Evolutionary conservation across 2,888 invertebrate species (phyloP).

Genomic region (Drosophila anomalata): DNA sequence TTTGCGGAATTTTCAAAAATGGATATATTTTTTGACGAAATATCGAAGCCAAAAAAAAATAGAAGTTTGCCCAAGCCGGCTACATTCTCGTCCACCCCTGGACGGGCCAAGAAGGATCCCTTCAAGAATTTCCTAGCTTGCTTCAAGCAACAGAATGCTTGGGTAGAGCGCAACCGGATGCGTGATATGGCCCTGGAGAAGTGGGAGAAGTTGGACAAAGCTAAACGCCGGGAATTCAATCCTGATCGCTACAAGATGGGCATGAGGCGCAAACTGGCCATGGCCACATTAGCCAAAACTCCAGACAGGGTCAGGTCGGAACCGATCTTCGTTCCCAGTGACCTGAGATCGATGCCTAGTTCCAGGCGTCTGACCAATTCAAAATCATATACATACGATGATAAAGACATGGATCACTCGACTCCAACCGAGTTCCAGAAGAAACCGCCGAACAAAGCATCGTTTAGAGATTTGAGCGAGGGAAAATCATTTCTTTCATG

Average conservation of each 20-base stretch:
- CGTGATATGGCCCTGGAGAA: background rate
- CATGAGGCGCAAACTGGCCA: background rate
- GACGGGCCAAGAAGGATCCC: background rate
- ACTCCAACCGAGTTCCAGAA: background rate
- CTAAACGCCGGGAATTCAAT: background rate
- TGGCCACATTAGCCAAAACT: background rate
- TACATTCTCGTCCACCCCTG: background rate
- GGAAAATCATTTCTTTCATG: too few relatives aligned
- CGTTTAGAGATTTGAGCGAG: background rate
- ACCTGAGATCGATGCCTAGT: background rate
- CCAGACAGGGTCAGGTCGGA: background rate
- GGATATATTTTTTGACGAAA: background rate
- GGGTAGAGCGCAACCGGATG: background rate
- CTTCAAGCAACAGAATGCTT: background rate
- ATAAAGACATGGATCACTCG: background rate
- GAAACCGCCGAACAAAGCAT: background rate
- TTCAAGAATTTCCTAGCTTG: background rate
- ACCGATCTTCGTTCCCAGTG: background rate
- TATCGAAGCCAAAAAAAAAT: background rate
- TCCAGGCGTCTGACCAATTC: background rate
- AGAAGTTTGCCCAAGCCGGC: background rate
- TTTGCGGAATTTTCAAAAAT: background rate
- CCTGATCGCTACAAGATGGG: background rate
- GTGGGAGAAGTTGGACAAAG: background rate
- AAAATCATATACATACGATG: background rate